Evolutionary conservation across 2,888 invertebrate species (phyloP).

Genomic region (Electrophaes corylata): DNA sequence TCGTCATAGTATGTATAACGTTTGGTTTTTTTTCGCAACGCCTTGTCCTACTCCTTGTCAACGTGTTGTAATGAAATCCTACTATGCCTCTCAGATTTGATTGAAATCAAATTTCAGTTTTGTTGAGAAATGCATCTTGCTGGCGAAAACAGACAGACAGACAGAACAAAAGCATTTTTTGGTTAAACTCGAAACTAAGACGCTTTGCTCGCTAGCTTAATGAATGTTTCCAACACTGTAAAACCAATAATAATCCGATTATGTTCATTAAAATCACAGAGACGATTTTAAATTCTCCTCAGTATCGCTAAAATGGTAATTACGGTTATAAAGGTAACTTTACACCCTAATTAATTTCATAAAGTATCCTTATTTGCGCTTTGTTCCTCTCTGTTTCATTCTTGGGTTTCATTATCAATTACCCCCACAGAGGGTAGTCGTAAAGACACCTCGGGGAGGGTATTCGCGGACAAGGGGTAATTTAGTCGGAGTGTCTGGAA

Average conservation of each 20-base stretch:
- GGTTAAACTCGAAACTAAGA: too few species aligned
- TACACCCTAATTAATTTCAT: not conserved
- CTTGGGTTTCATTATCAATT: slow-evolving; percentile 24
- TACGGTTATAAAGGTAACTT: not conserved
- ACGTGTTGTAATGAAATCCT: too few species aligned
- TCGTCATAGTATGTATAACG: too few species aligned
- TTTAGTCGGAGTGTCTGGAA: slow-evolving; percentile 8
- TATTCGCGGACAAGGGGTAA: slow-evolving; percentile 5
- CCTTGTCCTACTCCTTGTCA: too few species aligned
- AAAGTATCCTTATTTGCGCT: not conserved
- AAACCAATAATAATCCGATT: not conserved
- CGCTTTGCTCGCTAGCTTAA: too few species aligned
- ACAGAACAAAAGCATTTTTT: too few species aligned
- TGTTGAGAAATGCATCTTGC: too few species aligned
- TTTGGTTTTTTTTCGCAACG: too few species aligned
- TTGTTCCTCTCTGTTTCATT: slow-evolving; percentile 10
- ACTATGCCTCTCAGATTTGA: too few species aligned
- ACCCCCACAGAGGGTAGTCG: slow-evolving; percentile 20
- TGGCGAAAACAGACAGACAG: too few species aligned
- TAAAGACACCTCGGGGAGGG: slow-evolving; percentile 24
- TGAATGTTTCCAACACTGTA: too few species aligned
- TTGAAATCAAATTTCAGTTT: too few species aligned
- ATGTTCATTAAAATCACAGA: not conserved
- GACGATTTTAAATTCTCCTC: not conserved
- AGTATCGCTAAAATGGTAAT: not conserved